phyloP scores from a whole-genome alignment of 2,113 vertebrate genomes.

The Tapirus terrestris region DNA sequence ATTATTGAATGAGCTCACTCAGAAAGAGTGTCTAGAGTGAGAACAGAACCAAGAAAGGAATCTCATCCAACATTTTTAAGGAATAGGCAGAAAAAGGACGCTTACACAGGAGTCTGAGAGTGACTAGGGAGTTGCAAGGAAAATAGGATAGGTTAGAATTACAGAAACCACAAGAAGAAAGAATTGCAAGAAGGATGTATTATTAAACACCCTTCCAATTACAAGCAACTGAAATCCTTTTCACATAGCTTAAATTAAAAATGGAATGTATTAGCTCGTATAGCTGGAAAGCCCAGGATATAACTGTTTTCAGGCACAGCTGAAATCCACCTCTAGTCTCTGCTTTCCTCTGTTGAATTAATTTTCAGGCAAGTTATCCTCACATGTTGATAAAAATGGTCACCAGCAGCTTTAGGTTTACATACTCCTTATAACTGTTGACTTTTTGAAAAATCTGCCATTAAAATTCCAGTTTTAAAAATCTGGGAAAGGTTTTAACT shows the following conservation, averaged over 20 bases:
- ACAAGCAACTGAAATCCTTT: background rate
- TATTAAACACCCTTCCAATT: background rate
- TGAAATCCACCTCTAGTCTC: background rate
- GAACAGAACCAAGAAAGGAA: background rate
- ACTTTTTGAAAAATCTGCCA: background rate
- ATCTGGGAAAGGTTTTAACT: background rate
- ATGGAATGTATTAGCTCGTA: background rate
- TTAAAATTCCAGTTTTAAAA: background rate
- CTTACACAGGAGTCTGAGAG: background rate
- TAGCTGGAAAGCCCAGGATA: background rate
- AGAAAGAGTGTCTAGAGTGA: background rate
- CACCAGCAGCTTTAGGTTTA: background rate
- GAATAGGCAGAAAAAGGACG: background rate
- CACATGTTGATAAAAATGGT: background rate
- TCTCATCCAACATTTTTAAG: background rate
- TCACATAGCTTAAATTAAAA: background rate
- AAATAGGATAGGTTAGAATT: background rate
- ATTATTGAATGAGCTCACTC: background rate
- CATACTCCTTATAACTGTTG: background rate
- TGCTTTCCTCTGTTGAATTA: background rate
- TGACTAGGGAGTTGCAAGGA: background rate
- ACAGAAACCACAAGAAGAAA: background rate
- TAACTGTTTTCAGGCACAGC: background rate
- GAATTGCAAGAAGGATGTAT: background rate
- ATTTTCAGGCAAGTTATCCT: background rate